Evolutionary conservation across 2,888 invertebrate species (phyloP).

Genomic region (Amphipyra tragopoginis): DNA sequence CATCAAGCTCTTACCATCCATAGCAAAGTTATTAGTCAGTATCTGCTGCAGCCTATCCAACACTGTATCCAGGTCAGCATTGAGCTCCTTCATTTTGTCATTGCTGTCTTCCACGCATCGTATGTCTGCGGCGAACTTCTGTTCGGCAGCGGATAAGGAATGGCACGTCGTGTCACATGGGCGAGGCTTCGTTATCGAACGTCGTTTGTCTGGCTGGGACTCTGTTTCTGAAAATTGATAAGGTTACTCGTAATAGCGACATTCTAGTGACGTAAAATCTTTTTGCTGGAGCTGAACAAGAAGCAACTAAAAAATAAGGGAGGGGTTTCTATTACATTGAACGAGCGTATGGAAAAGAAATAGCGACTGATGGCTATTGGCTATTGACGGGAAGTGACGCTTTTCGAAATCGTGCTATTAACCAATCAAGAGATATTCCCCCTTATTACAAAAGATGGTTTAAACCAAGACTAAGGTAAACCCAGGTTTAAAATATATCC

Average conservation of each 20-base stretch:
- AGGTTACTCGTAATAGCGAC: not conserved
- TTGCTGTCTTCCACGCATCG: conserved; percentile 78
- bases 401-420: no score
- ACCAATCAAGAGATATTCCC: no score
- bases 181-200: conserved; percentile 3
- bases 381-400: no score
- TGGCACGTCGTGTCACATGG: conserved; percentile 53
- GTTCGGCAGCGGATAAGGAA: conserved; percentile 69
- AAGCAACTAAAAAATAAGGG: no score
- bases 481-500: no score
- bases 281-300: no score
- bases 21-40: conserved; percentile 91
- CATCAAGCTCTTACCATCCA: conserved; percentile 76
- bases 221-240: conserved; percentile 64
- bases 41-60: conserved; percentile 93
- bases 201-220: conserved; percentile 55
- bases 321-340: no score
- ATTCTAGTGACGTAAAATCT: no score
- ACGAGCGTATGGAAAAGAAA: no score
- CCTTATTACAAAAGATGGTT: no score
- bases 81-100: conserved; percentile 87
- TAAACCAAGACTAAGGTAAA: no score
- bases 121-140: conserved; percentile 81
- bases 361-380: no score
- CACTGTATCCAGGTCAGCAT: conserved; percentile 92